These are phyloP conservation scores for Serinus canaria DNA, from an alignment of 2,113 vertebrate genomes.

Conservation along the genomic window DNA sequence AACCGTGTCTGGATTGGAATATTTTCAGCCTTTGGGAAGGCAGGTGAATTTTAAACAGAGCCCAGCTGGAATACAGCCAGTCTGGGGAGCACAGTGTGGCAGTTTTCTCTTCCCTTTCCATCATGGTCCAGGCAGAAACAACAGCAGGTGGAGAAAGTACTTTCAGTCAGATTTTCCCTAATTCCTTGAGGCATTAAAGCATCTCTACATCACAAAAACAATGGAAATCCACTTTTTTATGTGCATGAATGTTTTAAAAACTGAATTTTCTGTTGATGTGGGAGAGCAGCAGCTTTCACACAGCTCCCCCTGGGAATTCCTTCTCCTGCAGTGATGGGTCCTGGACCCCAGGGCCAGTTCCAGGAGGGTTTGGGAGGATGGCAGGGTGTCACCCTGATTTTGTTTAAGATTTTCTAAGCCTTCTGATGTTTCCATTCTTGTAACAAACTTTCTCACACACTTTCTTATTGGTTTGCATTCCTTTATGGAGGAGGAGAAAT, in stretches of 20 bases:
- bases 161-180: background rate
- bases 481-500: no score
- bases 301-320: background rate
- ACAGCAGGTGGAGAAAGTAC: background rate
- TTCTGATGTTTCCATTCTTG: no score
- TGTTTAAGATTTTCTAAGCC: no score
- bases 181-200: background rate
- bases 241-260: rapidly evolving
- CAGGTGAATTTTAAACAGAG: background rate
- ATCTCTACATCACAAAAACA: background rate
- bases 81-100: background rate
- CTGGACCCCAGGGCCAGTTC: background rate
- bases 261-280: rapidly evolving
- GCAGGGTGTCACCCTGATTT: background rate
- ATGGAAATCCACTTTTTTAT: background rate
- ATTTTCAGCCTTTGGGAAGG: background rate
- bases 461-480: no score
- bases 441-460: no score
- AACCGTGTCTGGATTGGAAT: rapidly evolving
- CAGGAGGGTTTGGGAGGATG: rapidly evolving
- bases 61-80: background rate
- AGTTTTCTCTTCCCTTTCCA: background rate
- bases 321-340: rapidly evolving
- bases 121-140: background rate
- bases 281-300: background rate